Conservation (phyloP, 2,113 vertebrate genomes). For the Psittacula cyanocephala region DNA sequence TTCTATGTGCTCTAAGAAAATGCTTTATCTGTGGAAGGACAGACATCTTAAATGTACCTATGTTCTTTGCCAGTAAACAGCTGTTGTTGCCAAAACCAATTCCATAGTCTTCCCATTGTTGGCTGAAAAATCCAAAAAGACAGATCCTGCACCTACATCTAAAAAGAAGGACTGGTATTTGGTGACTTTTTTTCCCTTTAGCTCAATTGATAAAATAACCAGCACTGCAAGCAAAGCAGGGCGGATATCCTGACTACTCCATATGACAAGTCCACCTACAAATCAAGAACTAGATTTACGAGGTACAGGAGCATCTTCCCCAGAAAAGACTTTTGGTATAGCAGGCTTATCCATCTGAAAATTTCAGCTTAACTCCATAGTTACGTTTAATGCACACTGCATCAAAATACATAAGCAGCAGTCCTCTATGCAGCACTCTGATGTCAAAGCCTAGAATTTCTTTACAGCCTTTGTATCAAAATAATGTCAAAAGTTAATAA, state of each 20-base stretch:
- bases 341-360: neutral
- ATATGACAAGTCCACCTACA: neutral
- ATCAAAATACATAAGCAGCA: neutral
- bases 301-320: neutral
- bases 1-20: neutral
- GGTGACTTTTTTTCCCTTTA: neutral
- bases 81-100: neutral
- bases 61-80: neutral
- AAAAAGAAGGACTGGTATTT: neutral
- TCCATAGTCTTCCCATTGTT: neutral
- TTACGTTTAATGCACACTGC: accelerated
- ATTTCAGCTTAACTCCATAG: neutral
- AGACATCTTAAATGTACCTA: neutral
- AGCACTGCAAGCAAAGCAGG: neutral
- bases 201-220: neutral
- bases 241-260: neutral
- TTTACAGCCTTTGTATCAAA: neutral
- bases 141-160: neutral
- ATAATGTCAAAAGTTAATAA: neutral
- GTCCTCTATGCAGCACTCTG: neutral
- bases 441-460: neutral
- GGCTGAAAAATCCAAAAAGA: neutral
- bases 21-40: neutral
- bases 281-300: neutral
- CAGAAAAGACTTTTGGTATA: neutral